phyloP scores from a whole-genome alignment of 2,888 invertebrate genomes.

The Embidobia sp. region DNA sequence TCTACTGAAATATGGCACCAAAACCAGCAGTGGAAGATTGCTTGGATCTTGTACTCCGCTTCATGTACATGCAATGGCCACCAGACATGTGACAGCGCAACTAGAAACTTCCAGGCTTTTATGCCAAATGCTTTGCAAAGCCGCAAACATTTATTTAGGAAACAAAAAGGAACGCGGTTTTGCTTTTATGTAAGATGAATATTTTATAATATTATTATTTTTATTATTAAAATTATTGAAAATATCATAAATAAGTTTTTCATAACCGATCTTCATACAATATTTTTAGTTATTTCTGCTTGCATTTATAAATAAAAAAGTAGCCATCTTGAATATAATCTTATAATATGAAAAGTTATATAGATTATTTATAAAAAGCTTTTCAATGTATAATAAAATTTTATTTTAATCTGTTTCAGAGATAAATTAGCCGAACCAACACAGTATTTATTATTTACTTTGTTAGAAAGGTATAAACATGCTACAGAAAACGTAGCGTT shows the following conservation, averaged over 20 bases:
- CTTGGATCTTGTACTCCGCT: conserved; percentile 84
- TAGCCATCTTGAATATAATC: too few species aligned
- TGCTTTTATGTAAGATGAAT: conserved; percentile 88
- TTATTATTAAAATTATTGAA: too few species aligned
- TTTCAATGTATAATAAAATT: too few species aligned
- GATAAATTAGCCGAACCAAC: conserved; percentile 88
- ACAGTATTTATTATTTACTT: conserved; percentile 88
- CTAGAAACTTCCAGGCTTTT: conserved; percentile 90
- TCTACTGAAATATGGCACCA: conserved; percentile 86
- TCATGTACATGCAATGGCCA: conserved; percentile 90
- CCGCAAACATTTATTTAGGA: conserved; percentile 86
- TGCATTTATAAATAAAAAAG: too few species aligned
- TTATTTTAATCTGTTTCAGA: conserved; percentile 81
- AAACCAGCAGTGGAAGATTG: conserved; percentile 52
- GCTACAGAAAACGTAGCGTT: conserved; percentile 91
- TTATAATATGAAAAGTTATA: too few species aligned
- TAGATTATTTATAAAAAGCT: too few species aligned
- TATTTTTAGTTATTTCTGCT: too few species aligned
- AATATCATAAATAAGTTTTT: too few species aligned
- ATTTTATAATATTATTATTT: too few species aligned
- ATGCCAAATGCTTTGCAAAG: conserved; percentile 88
- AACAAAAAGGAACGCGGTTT: conserved; percentile 89
- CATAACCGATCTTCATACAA: too few species aligned
- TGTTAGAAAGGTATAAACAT: conserved; percentile 91
- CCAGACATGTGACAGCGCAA: conserved; percentile 91